Evolutionary conservation across 2,888 invertebrate species (phyloP).

Genomic region (Odontocolon sp.): DNA sequence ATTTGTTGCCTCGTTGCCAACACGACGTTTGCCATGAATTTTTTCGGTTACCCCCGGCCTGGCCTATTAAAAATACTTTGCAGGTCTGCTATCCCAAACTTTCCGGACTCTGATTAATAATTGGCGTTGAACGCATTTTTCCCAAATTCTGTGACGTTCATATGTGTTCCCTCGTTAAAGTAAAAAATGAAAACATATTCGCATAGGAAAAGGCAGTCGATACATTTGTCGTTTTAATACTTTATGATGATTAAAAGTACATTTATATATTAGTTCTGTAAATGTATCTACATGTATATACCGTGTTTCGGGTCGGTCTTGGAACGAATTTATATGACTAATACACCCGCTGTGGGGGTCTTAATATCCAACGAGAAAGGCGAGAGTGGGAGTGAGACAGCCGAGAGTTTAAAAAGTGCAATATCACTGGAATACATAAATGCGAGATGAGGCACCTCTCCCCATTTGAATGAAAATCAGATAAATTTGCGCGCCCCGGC

Average conservation of each 20-base stretch:
- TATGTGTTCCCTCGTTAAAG: no score
- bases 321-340: constrained; percentile 78
- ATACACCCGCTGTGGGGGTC: constrained; percentile 74
- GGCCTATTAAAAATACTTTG: constrained; percentile 54
- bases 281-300: constrained; percentile 26
- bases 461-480: constrained; percentile 78
- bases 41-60: constrained; percentile 15
- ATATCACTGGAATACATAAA: constrained; percentile 79
- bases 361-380: constrained; percentile 71
- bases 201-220: no score
- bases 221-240: no score
- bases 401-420: constrained; percentile 77
- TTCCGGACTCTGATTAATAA: constrained; percentile 46
- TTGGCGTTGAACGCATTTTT: constrained; percentile 32
- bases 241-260: neutral
- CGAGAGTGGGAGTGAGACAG: constrained; percentile 65
- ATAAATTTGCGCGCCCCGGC: constrained; percentile 73
- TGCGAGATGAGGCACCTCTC: constrained; percentile 75
- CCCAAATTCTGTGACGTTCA: constrained; percentile 17
- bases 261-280: neutral
- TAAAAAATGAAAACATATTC: no score
- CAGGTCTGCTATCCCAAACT: constrained; percentile 48
- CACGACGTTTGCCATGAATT: neutral
- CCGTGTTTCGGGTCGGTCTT: constrained; percentile 63
- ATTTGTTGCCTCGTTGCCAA: constrained; percentile 5